Percentiles rank a stretch among this genome's conserved stretches.
Conservation (phyloP, 1,140 invertebrate species). For the Portunus trituberculatus region DNA sequence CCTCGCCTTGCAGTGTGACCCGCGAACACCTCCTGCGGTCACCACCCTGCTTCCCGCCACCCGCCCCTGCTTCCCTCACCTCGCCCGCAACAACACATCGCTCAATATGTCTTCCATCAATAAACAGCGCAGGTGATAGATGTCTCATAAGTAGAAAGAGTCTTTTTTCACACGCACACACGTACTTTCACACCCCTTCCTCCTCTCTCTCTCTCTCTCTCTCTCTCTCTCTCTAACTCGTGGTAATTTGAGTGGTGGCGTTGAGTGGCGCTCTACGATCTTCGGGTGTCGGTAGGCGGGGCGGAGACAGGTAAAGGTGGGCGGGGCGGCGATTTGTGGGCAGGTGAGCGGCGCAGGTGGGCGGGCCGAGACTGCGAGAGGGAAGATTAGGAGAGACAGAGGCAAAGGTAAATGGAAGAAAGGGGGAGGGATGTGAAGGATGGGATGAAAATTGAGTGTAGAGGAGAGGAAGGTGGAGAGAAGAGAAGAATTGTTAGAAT, state of each 20-base stretch:
- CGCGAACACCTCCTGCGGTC: too few relatives aligned
- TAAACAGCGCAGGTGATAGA: too few relatives aligned
- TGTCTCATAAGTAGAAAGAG: too few relatives aligned
- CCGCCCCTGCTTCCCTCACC: too few relatives aligned
- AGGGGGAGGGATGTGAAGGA: background rate
- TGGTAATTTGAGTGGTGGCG: background rate
- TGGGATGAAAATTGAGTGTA: background rate
- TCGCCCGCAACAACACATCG: too few relatives aligned
- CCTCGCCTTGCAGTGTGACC: too few relatives aligned
- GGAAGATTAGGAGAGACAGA: background rate
- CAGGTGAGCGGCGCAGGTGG: background rate
- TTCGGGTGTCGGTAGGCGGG: background rate
- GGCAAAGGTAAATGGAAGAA: background rate
- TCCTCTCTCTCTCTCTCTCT: conserved; percentile 35
- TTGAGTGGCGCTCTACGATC: background rate
- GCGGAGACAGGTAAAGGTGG: background rate
- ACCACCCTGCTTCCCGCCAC: too few relatives aligned
- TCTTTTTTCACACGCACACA: too few relatives aligned
- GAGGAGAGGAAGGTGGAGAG: background rate
- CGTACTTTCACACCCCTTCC: background rate
- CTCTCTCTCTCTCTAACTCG: conserved; percentile 24
- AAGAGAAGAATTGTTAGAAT: background rate
- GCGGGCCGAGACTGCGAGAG: background rate
- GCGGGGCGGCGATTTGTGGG: background rate
- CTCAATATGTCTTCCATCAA: too few relatives aligned